These are phyloP conservation scores for Eupithecia inturbata DNA, from an alignment of 2,888 invertebrate species.

Conservation along the genomic window DNA sequence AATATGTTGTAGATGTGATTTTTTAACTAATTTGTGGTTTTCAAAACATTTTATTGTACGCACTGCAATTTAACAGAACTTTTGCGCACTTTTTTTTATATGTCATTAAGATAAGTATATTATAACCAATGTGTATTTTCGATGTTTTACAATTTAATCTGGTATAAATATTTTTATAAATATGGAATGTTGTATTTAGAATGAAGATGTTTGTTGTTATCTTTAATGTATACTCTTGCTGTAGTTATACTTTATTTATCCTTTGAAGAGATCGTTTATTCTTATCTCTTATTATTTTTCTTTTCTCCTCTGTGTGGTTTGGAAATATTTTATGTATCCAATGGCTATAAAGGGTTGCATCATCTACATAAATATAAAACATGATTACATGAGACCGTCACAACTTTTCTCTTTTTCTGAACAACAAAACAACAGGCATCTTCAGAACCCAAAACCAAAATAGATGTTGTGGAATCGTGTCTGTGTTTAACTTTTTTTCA, in stretches of 20 bases:
- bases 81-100: conserved; percentile 59
- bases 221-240: conserved; percentile 26
- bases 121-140: conserved; percentile 65
- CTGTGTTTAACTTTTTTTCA: conserved; percentile 2
- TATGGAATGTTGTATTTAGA: conserved; percentile 55
- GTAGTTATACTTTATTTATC: not conserved
- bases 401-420: not conserved
- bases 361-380: not conserved
- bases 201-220: conserved; percentile 51
- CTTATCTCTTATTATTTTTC: not conserved
- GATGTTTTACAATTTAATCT: conserved; percentile 75
- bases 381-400: not conserved
- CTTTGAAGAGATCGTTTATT: not conserved
- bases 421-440: conserved; percentile 33
- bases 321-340: no score
- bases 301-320: no score
- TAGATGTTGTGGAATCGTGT: conserved; percentile 42
- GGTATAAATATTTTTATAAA: conserved; percentile 73
- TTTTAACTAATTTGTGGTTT: conserved; percentile 20
- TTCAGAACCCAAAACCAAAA: conserved; percentile 40
- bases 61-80: conserved; percentile 39
- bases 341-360: not conserved
- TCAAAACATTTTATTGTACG: conserved; percentile 20
- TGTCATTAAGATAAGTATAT: conserved; percentile 38
- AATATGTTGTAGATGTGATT: conserved; percentile 23